Evolutionary conservation across 2,113 vertebrate species (phyloP).

Genomic region (Thymallus thymallus): DNA sequence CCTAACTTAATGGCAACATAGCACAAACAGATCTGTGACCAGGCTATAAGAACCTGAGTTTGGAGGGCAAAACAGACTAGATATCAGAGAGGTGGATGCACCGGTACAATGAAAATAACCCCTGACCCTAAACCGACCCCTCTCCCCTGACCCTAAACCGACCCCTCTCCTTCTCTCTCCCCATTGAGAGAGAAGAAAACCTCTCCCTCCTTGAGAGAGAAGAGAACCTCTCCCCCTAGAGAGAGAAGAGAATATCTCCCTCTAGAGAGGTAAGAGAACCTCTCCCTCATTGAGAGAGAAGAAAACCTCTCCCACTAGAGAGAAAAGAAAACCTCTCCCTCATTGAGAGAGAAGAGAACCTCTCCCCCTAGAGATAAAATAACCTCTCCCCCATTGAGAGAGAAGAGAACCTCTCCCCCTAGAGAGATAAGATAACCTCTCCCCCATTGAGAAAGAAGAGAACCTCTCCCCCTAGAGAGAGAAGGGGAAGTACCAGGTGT

Average conservation of each 20-base stretch:
- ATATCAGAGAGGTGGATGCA: not conserved
- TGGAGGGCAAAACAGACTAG: not conserved
- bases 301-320: too few relatives aligned
- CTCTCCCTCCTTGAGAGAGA: conserved; percentile 8
- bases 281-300: conserved; percentile 35
- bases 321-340: too few relatives aligned
- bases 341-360: too few relatives aligned
- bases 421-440: too few relatives aligned
- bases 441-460: too few relatives aligned
- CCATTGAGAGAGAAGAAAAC: too few relatives aligned
- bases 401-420: conserved; percentile 30
- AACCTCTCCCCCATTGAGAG: too few relatives aligned
- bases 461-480: not conserved
- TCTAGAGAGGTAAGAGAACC: conserved; percentile 45
- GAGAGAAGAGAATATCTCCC: conserved; percentile 40
- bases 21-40: too few relatives aligned
- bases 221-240: conserved; percentile 24
- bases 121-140: conserved; percentile 29
- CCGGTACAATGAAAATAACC: conserved; percentile 6
- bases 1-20: too few relatives aligned
- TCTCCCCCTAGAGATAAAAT: too few relatives aligned
- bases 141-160: too few relatives aligned
- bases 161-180: conserved; percentile 5
- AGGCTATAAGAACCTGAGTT: not conserved
- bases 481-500: conserved; percentile 50